phyloP scores from a whole-genome alignment of 2,113 vertebrate species.

The Chauna torquata region DNA sequence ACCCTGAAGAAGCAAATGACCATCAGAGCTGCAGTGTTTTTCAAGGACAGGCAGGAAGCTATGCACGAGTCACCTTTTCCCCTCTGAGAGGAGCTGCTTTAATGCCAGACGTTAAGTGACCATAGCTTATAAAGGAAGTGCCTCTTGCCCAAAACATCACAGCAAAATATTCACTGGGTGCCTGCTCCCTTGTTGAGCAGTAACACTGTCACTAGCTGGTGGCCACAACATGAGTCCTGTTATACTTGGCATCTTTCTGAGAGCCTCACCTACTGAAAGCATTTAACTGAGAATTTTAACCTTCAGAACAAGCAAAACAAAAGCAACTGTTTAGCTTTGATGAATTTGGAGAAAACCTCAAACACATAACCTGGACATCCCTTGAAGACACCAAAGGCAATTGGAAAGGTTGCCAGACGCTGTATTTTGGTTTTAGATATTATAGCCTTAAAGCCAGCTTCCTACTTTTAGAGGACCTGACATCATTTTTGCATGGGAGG shows the following conservation, averaged over 20 bases:
- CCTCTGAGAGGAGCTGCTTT: neutral
- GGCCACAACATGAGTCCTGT: neutral
- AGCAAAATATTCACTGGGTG: neutral
- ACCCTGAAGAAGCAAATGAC: neutral
- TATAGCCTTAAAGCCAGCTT: neutral
- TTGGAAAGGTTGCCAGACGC: neutral
- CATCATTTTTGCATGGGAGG: neutral
- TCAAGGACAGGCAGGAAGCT: neutral
- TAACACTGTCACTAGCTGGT: fast-evolving
- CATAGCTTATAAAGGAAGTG: neutral
- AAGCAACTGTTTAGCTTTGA: neutral
- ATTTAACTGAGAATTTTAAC: constrained; percentile 4
- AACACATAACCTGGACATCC: neutral
- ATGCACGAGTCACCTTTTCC: neutral
- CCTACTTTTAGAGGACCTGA: neutral
- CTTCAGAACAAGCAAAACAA: neutral
- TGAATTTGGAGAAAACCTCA: neutral
- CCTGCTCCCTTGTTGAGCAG: neutral
- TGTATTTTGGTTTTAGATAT: neutral
- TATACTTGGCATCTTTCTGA: neutral
- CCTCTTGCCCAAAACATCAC: neutral
- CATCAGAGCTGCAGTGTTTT: neutral
- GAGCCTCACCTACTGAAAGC: neutral
- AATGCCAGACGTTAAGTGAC: neutral
- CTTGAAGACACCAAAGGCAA: neutral